Percentiles rank a stretch among this genome's conserved stretches.
phyloP scores from a whole-genome alignment of 1,140 invertebrate species.

The Limonius californicus region DNA sequence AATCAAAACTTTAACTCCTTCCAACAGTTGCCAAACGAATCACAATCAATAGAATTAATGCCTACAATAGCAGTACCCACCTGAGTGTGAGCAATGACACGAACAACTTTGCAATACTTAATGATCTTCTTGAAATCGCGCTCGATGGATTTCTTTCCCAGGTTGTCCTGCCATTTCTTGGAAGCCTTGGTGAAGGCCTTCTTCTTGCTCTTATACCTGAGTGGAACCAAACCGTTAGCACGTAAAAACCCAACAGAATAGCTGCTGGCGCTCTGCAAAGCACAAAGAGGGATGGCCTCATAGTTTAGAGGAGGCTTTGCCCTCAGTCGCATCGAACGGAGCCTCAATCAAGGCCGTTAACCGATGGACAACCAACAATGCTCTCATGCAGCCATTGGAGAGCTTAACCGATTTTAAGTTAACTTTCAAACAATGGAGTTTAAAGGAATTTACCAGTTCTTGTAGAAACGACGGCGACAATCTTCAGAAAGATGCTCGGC shows the following conservation, averaged over 20 bases:
- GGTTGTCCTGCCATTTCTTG: conserved; percentile 98
- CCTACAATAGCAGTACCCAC: no score
- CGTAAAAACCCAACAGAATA: not conserved
- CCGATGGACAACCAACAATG: conserved; percentile 35
- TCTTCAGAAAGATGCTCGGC: conserved; percentile 99
- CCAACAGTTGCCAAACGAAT: no score
- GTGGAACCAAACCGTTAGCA: conserved; percentile 15
- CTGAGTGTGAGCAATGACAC: conserved; percentile 97
- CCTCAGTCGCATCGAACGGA: conserved; percentile 34
- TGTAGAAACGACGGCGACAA: conserved; percentile 97
- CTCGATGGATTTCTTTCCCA: conserved; percentile 95
- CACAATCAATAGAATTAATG: no score
- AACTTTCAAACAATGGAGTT: not conserved
- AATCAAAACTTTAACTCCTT: no score
- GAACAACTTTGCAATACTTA: conserved; percentile 96
- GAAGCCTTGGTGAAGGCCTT: conserved; percentile 98
- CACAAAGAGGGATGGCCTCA: conserved; percentile 53
- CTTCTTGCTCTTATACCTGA: conserved; percentile 99
- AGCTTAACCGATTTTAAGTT: conserved; percentile 49
- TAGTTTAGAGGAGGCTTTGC: conserved; percentile 62
- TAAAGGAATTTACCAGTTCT: conserved; percentile 88
- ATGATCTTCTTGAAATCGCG: conserved; percentile 95
- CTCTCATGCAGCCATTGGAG: conserved; percentile 66
- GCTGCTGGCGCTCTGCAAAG: conserved; percentile 41
- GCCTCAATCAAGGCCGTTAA: conserved; percentile 12